Percentiles rank a stretch among this genome's conserved stretches.
These are phyloP conservation scores for Tipula lateralis DNA, from an alignment of 2,888 invertebrate species.

Conservation along the genomic window DNA sequence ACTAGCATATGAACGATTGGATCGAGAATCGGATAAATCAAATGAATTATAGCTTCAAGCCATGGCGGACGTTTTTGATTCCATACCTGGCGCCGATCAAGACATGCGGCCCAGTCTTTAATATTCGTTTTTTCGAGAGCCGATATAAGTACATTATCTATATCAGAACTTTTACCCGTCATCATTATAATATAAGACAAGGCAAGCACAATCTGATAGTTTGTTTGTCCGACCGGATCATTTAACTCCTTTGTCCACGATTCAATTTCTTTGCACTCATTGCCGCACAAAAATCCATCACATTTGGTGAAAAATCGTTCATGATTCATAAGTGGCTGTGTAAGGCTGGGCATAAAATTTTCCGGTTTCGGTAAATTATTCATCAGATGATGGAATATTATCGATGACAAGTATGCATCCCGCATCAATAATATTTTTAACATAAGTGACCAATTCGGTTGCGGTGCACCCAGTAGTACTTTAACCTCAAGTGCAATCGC, in stretches of 20 bases:
- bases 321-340: conserved; percentile 49
- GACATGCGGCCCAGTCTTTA: conserved; percentile 63
- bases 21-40: conserved; percentile 58
- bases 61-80: conserved; percentile 74
- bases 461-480: conserved; percentile 69
- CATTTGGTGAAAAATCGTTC: conserved; percentile 50
- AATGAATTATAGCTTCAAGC: conserved; percentile 65
- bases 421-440: conserved; percentile 71
- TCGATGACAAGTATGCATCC: conserved; percentile 58
- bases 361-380: conserved; percentile 50
- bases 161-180: conserved; percentile 59
- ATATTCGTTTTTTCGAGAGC: conserved; percentile 56
- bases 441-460: conserved; percentile 70
- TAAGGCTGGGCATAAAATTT: conserved; percentile 45
- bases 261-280: conserved; percentile 54
- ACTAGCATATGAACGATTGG: conserved; percentile 64
- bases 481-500: conserved; percentile 65
- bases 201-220: conserved; percentile 59
- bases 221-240: conserved; percentile 50
- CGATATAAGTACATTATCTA: conserved; percentile 60
- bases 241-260: conserved; percentile 36
- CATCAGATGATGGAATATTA: conserved; percentile 54
- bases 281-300: conserved; percentile 66
- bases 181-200: conserved; percentile 60
- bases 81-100: conserved; percentile 77